phyloP scores from a whole-genome alignment of 2,797 vertebrate genomes.

The Corythornis leucogaster region DNA sequence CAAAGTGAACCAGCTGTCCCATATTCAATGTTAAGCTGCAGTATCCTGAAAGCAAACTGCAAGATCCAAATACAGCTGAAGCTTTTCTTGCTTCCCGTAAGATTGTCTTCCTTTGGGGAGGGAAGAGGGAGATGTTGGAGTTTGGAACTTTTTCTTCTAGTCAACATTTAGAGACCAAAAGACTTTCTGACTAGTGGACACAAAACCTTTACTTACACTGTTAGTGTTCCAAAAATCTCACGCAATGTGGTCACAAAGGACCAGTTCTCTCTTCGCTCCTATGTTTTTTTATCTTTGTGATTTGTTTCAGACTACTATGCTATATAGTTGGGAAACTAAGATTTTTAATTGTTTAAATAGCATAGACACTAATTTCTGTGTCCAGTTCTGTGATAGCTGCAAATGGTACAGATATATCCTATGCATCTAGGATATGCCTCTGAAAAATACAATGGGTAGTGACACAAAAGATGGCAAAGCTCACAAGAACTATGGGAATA shows the following conservation, averaged over 20 bases:
- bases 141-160: neutral
- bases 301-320: neutral
- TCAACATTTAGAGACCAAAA: neutral
- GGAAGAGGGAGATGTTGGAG: neutral
- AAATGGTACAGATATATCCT: neutral
- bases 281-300: neutral
- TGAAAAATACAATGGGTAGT: neutral
- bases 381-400: neutral
- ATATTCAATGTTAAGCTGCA: neutral
- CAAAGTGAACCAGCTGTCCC: neutral
- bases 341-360: neutral
- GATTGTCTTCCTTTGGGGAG: neutral
- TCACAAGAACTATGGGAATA: neutral
- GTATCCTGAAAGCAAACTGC: neutral
- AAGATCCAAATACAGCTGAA: neutral
- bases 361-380: neutral
- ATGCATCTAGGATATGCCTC: neutral
- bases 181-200: neutral
- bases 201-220: neutral
- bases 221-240: neutral
- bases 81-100: neutral
- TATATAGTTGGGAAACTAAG: neutral
- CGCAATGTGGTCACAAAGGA: neutral
- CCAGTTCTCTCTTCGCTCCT: neutral
- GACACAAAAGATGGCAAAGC: neutral